phyloP scores from a whole-genome alignment of 2,113 vertebrate species.

The Eclectus roratus region DNA sequence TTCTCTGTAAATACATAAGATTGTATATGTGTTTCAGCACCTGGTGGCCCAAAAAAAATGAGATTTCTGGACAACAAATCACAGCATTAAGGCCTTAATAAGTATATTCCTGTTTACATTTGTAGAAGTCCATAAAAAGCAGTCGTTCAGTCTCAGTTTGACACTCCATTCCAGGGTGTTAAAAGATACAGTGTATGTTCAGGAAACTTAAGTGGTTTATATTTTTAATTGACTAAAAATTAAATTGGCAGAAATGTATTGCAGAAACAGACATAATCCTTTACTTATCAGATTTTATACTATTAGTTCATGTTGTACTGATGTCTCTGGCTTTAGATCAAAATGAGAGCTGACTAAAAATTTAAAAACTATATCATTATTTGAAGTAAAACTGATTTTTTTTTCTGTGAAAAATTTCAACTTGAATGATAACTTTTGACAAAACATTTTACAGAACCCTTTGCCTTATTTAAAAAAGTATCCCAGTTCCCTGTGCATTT shows the following conservation, averaged over 20 bases:
- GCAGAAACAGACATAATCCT: not conserved
- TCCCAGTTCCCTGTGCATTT: not conserved
- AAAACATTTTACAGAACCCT: not conserved
- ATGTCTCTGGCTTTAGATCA: not conserved
- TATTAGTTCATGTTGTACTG: not conserved
- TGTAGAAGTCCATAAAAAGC: not conserved
- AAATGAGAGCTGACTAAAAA: not conserved
- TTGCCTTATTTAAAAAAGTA: not conserved
- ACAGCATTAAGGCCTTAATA: not conserved
- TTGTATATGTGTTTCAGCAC: not conserved
- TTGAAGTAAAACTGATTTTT: not conserved
- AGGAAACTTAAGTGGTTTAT: not conserved
- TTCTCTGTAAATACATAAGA: not conserved
- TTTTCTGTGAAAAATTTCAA: not conserved
- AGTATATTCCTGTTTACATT: not conserved
- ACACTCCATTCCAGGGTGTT: not conserved
- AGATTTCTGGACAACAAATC: not conserved
- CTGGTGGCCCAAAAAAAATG: not conserved
- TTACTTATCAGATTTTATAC: not conserved
- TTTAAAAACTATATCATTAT: rapidly evolving
- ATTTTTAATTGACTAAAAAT: not conserved
- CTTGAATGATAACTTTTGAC: not conserved
- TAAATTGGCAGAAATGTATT: not conserved
- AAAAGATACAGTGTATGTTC: not conserved
- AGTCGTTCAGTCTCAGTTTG: not conserved